Base-by-base conservation (phyloP, 2,888 invertebrate species). In the Opisthograptis luteolata region DNA sequence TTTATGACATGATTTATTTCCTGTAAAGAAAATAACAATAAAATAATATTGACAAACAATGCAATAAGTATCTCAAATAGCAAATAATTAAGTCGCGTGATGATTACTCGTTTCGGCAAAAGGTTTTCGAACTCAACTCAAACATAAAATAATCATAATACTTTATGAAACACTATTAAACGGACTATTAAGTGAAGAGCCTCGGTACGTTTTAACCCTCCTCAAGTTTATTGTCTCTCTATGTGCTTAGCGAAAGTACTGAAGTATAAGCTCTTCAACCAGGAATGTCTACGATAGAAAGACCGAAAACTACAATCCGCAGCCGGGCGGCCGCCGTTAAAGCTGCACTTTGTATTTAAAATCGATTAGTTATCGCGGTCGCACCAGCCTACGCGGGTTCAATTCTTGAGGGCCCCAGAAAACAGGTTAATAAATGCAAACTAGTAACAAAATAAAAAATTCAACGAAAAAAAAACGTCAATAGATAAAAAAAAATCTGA, bases 371-470 rank as follows among this genome's bases (percentile, higher is more conserved):
- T 17, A 36, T 39, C 35, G 52, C 46, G 49, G 31, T 52, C 56
- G 51, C 50, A 10, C 48, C 53, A 53, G 36, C 31, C 32, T 6
- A 24, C 5, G 34, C 53, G 37, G 51, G 39, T 47, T 58, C 55
- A 35, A 54, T 48, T 58, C 53, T 48, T 50, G 32, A 19, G 27
- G 44, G 39, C 54, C 40, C 48, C 42, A 13, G 17, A 31, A 24
- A 15, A 43, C 45, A 45, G 73, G 70, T 73, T 70, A 64, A 70
- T 86, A 87, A 87, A 88, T 85, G 87, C 88, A 77, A 69, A 70
- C 71, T 75, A 70, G 69, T 70, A 73, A 64, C 64, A 72, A 66
- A 54, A 53, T 62, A 75, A 72, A 60, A 42, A 42, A 42, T 9
- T 69, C 70, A 79, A 70, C 60, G 79, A 81, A 79, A 75, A 41